phyloP scores from a whole-genome alignment of 1,140 invertebrate genomes.

The Bombus pyrosoma region DNA sequence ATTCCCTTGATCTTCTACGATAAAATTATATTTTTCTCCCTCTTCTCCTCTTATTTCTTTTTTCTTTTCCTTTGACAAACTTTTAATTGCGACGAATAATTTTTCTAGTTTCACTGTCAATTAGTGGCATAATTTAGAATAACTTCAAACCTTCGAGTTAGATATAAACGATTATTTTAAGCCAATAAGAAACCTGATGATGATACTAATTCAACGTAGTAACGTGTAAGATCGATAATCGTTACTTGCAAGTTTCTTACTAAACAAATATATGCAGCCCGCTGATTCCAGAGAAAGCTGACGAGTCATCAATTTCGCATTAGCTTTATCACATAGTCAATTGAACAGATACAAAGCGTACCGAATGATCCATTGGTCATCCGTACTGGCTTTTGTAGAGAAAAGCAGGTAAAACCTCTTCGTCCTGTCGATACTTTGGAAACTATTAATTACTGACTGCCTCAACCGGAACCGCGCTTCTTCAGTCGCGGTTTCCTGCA shows the following conservation, averaged over 20 bases:
- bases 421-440: background rate
- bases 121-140: no score
- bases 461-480: slow-evolving; percentile 20
- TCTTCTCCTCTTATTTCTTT: background rate
- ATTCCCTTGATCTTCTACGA: no score
- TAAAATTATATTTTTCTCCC: no score
- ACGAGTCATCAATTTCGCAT: background rate
- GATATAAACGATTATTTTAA: no score
- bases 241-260: no score
- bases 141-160: no score
- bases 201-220: no score
- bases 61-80: background rate
- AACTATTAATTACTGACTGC: slow-evolving; percentile 33
- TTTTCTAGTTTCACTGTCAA: no score
- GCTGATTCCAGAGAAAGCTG: background rate
- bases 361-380: background rate
- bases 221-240: no score
- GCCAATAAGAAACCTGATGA: no score
- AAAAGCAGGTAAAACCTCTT: background rate
- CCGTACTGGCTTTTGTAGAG: no score
- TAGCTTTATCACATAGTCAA: background rate
- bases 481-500: slow-evolving; percentile 20
- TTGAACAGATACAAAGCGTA: background rate
- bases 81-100: no score
- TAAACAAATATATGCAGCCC: background rate